phyloP scores from a whole-genome alignment of 2,797 vertebrate genomes.

The Taenioides sp. region DNA sequence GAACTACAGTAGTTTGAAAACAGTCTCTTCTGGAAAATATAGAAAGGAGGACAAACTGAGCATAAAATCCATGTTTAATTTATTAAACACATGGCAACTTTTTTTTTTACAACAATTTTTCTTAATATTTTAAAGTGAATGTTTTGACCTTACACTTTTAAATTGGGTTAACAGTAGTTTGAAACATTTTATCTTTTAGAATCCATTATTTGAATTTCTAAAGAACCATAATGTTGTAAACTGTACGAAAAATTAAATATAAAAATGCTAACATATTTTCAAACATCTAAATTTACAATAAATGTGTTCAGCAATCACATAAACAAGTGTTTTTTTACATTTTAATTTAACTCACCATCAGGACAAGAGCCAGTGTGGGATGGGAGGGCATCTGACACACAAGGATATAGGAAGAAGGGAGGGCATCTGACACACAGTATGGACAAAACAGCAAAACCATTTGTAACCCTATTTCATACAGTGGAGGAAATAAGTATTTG shows the following conservation, averaged over 20 bases:
- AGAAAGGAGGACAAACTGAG: too few species aligned
- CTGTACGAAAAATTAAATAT: background rate
- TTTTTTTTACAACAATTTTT: background rate
- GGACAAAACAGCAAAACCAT: too few species aligned
- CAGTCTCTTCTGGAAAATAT: too few species aligned
- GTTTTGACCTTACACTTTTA: background rate
- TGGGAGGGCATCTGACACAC: too few species aligned
- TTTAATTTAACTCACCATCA: background rate
- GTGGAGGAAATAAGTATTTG: too few species aligned
- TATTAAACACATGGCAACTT: background rate
- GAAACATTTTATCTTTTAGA: too few species aligned
- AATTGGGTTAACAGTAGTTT: background rate
- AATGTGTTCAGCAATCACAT: background rate
- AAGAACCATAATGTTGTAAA: background rate
- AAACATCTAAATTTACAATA: background rate
- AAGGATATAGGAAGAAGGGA: background rate
- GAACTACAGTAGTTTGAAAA: too few species aligned
- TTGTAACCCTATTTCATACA: too few species aligned
- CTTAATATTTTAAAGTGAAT: background rate
- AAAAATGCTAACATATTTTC: background rate
- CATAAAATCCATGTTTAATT: too few species aligned
- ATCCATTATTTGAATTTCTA: background rate
- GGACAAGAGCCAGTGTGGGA: background rate
- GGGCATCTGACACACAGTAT: background rate
- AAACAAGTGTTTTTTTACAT: background rate